Evolutionary conservation across 2,113 vertebrate species (phyloP).

Genomic region (Sphaerodactylus townsendi): DNA sequence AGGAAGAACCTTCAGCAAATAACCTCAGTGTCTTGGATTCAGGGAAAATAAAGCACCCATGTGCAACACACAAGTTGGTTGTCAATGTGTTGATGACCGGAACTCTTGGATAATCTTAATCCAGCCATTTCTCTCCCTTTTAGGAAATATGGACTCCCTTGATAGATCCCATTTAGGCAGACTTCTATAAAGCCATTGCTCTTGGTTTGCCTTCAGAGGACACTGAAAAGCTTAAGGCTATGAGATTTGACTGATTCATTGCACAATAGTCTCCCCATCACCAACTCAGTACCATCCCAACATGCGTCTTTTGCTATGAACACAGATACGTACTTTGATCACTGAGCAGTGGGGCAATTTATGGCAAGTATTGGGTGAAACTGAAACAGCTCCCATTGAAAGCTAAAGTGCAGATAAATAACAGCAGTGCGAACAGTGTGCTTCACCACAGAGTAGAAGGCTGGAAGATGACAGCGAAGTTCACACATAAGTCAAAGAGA

Average conservation of each 20-base stretch:
- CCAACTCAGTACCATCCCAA: slow-evolving; percentile 7
- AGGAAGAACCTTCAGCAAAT: neutral
- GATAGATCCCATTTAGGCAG: neutral
- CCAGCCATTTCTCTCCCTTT: neutral
- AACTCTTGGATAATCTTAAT: neutral
- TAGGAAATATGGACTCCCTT: neutral
- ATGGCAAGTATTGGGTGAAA: slow-evolving; percentile 7
- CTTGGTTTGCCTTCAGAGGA: neutral
- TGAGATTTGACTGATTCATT: slow-evolving; percentile 54
- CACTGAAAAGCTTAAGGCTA: slow-evolving; percentile 41
- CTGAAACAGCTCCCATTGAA: slow-evolving; percentile 6
- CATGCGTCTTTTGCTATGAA: slow-evolving; percentile 45
- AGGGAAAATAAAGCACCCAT: neutral
- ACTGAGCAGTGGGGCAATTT: slow-evolving; percentile 10
- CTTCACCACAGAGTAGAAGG: neutral
- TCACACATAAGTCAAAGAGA: slow-evolving; percentile 5
- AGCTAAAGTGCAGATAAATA: slow-evolving; percentile 31
- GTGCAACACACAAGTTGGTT: neutral
- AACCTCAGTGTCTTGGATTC: no score
- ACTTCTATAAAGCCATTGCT: neutral
- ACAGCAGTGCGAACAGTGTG: slow-evolving; percentile 3
- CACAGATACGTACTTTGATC: slow-evolving; percentile 16
- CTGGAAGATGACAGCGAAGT: slow-evolving; percentile 1
- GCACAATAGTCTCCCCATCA: slow-evolving; percentile 39
- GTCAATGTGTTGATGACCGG: neutral